phyloP scores from a whole-genome alignment of 2,113 vertebrate genomes.

The Thryonomys swinderianus region DNA sequence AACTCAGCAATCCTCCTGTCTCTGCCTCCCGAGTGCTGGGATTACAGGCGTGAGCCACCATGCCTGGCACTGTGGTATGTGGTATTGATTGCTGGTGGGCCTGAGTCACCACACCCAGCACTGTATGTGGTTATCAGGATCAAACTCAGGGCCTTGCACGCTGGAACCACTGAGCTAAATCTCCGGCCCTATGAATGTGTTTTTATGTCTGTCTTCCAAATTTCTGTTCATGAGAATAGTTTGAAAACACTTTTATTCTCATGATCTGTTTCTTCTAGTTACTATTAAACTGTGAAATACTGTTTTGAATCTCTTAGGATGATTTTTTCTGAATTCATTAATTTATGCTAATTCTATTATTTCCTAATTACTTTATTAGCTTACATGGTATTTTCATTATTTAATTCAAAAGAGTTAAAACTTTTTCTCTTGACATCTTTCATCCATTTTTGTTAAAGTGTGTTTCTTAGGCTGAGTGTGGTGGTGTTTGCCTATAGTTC shows the following conservation, averaged over 20 bases:
- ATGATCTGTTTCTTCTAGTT: conserved; percentile 12
- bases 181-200: not conserved
- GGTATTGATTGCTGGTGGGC: too few species aligned
- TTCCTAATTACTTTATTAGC: conserved; percentile 17
- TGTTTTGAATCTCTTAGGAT: not conserved
- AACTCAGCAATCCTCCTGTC: too few species aligned
- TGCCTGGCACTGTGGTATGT: too few species aligned
- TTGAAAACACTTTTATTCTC: not conserved
- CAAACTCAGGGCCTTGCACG: too few species aligned
- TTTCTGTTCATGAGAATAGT: not conserved
- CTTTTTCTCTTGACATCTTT: not conserved
- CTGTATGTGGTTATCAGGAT: too few species aligned
- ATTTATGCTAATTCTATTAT: conserved; percentile 1
- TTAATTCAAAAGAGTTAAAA: conserved; percentile 34
- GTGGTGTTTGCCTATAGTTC: not conserved
- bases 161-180: too few species aligned
- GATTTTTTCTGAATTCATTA: conserved; percentile 33
- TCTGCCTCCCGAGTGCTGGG: too few species aligned
- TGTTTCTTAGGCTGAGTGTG: not conserved
- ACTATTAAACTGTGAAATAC: conserved; percentile 20
- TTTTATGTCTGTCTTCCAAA: not conserved
- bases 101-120: too few species aligned
- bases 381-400: conserved; percentile 5
- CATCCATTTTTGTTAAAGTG: not conserved
- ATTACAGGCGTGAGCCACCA: too few species aligned